Base-by-base conservation (phyloP, 2,797 vertebrate genomes). In the Hirundo rustica region DNA sequence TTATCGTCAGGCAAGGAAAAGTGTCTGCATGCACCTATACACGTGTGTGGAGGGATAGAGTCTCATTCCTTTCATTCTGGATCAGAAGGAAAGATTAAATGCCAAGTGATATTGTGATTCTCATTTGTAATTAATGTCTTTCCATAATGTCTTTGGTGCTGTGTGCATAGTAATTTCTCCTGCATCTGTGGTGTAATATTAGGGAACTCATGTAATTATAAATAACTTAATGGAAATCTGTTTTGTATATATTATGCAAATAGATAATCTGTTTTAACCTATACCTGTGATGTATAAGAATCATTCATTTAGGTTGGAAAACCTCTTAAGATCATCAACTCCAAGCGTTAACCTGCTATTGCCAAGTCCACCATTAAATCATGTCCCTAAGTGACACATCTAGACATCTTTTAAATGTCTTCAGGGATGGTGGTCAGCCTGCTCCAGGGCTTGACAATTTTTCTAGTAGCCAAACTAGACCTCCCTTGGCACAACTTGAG, bases 1-100 rank as follows among this genome's bases (percentile, higher is more conserved):
- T 90, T 95, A 94, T 92, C 6, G 4, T 95, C 96, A 94, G 89
- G 47, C 79, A 91, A 54, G 89, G 71, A 76, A 47, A 78, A 80
- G 66, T 70, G 57, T 36, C 48, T 89, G 29, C 27, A 6, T 78
- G 80, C n/a, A 74, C 72, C 67, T 66, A 0, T 32, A 32, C 47
- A 61, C 1, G 2, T 5, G 4, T 44, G 16, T 61, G 51, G 27
- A 76, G 70, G 30, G 20, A 22, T 7, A 62, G 47, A 61, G 50
- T 88, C 74, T 62, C 45, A 40, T 89, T 53, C 25, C 42, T 80
- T 60, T 84, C 67, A n/a, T 86, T 94, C 76, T 93, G 42, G n/a
- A 80, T 84, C 55, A 73, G 65, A 89, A 88, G 64, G 48, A 75
- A 78, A 89, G 15, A 57, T 67, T 22, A 80, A 84, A 79, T 85